Percentiles rank a stretch among this genome's conserved stretches.
Conservation (phyloP, 64 coral and sea anemone species). For the Pocillopora verrucosa region DNA sequence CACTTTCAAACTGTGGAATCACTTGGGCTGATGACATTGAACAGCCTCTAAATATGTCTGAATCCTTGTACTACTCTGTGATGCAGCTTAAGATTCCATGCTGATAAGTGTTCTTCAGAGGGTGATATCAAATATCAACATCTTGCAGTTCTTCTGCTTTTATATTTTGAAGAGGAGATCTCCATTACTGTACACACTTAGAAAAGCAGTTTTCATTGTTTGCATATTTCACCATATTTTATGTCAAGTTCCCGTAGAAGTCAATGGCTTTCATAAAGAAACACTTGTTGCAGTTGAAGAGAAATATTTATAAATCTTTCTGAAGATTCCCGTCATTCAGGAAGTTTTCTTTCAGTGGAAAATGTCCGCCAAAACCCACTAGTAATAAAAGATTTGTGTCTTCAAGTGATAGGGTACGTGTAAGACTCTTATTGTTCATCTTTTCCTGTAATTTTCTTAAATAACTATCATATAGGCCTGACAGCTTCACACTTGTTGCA, state of each 20-base stretch:
- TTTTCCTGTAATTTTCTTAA: not conserved
- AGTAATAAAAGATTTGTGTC: not conserved
- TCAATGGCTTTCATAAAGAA: not conserved
- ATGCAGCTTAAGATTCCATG: not conserved
- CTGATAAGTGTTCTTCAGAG: not conserved
- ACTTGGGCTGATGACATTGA: not conserved
- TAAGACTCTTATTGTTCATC: not conserved
- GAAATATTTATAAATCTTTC: not conserved
- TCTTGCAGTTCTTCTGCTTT: not conserved
- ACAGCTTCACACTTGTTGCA: not conserved
- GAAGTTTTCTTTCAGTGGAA: not conserved
- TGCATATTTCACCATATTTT: not conserved
- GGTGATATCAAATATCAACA: slow-evolving; percentile 6
- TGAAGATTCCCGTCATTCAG: not conserved
- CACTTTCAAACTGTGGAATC: not conserved
- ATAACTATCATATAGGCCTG: not conserved
- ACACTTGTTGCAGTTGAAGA: not conserved
- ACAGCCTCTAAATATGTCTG: too few relatives aligned
- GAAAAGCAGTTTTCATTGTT: not conserved
- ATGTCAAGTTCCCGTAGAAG: not conserved
- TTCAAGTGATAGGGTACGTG: not conserved
- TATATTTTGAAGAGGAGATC: not conserved
- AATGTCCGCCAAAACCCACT: not conserved
- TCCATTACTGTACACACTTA: not conserved
- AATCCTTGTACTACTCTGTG: too few relatives aligned